Evolutionary conservation across 2,113 vertebrate species (phyloP).

Genomic region (Cranoglanis bouderius): DNA sequence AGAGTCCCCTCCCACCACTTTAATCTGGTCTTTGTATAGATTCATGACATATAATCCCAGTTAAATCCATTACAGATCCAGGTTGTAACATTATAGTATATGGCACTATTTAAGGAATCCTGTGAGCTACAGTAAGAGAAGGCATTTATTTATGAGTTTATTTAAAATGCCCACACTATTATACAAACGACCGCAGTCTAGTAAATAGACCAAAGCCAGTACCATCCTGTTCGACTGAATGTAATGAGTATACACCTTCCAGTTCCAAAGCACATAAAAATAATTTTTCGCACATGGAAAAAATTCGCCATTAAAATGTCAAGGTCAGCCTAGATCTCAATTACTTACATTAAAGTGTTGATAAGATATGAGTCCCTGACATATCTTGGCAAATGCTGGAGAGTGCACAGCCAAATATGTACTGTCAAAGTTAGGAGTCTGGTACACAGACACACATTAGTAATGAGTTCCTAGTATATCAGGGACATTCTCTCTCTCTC

Average conservation of each 20-base stretch:
- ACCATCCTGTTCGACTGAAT: not conserved
- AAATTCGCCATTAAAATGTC: not conserved
- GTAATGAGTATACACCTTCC: not conserved
- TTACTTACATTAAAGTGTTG: not conserved
- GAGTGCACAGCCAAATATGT: not conserved
- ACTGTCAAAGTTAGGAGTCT: not conserved
- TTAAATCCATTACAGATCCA: no score
- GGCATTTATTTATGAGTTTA: not conserved
- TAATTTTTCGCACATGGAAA: not conserved
- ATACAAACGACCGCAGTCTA: not conserved
- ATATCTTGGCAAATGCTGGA: not conserved
- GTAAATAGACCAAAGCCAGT: not conserved
- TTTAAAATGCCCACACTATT: not conserved
- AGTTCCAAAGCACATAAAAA: not conserved
- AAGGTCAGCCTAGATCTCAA: not conserved
- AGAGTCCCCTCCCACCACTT: not conserved
- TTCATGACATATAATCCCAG: not conserved
- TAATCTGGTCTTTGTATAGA: not conserved
- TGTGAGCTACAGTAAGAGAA: not conserved
- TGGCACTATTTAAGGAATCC: not conserved
- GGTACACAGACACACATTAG: not conserved
- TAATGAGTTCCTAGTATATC: not conserved
- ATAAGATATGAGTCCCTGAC: not conserved
- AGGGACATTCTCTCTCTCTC: no score
- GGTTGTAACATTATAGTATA: not conserved